A percentile compares a stretch with the other conserved stretches of the same genome.
Evolutionary conservation across 2,888 invertebrate species (phyloP).

Genomic region (Erebia ligea): DNA sequence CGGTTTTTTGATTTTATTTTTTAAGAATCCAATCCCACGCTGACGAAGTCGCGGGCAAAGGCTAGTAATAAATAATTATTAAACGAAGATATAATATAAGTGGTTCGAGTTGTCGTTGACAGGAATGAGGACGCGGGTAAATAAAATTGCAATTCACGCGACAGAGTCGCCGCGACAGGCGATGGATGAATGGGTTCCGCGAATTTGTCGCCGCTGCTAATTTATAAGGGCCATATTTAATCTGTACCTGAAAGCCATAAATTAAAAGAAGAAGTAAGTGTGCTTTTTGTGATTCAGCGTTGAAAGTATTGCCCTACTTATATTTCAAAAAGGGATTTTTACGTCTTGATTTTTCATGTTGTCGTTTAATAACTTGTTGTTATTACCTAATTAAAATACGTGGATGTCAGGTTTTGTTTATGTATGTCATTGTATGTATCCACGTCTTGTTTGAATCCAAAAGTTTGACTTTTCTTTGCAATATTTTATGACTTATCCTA

Average conservation of each 20-base stretch:
- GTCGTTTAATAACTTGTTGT: neutral
- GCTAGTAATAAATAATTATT: neutral
- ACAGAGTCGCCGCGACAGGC: neutral
- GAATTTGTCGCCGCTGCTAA: neutral
- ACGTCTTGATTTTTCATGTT: neutral
- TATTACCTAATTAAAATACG: constrained; percentile 5
- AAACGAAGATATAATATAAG: neutral
- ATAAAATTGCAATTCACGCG: constrained; percentile 19
- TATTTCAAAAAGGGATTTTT: neutral
- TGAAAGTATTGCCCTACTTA: neutral
- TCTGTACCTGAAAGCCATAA: neutral
- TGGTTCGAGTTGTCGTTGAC: neutral
- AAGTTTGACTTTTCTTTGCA: too few species aligned
- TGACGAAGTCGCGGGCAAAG: too few species aligned
- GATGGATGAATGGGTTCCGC: constrained; percentile 8
- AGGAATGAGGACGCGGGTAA: neutral
- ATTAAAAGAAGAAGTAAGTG: constrained; percentile 1
- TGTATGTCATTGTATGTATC: too few species aligned
- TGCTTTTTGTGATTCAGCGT: neutral
- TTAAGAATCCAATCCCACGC: too few species aligned
- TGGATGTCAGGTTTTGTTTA: too few species aligned
- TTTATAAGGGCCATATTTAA: constrained; percentile 1
- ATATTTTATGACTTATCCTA: too few species aligned
- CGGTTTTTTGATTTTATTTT: too few species aligned
- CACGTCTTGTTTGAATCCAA: too few species aligned